A percentile compares a stretch with the other conserved stretches of the same genome.
Conservation (phyloP, 2,888 invertebrate species). For the Pyralis farinalis region DNA sequence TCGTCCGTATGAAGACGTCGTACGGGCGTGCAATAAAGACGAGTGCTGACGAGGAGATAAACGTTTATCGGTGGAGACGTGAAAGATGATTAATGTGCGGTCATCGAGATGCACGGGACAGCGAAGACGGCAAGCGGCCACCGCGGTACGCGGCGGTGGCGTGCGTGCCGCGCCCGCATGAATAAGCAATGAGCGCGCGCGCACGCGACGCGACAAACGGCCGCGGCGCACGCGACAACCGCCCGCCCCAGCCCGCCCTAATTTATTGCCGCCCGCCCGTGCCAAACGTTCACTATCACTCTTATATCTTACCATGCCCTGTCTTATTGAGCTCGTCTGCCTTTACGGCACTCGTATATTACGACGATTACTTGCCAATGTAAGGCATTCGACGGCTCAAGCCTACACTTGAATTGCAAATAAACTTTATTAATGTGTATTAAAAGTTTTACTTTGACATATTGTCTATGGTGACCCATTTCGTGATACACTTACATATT, state of each 20-base stretch:
- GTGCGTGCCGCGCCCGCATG: constrained; percentile 67
- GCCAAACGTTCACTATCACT: constrained; percentile 47
- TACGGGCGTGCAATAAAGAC: constrained; percentile 15
- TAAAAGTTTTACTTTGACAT: background rate
- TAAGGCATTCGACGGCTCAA: background rate
- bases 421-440: background rate
- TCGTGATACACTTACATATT: too few relatives aligned
- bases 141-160: constrained; percentile 15
- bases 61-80: constrained; percentile 25
- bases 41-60: constrained; percentile 25
- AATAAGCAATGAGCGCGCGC: constrained; percentile 78
- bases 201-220: constrained; percentile 72
- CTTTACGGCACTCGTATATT: constrained; percentile 1
- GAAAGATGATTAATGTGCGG: constrained; percentile 31
- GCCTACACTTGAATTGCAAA: background rate
- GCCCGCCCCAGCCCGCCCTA: constrained; percentile 43
- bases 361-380: constrained; percentile 3
- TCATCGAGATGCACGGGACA: constrained; percentile 16
- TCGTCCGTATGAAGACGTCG: constrained; percentile 21
- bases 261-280: constrained; percentile 62
- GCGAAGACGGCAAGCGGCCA: constrained; percentile 3
- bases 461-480: background rate
- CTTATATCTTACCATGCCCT: constrained; percentile 54
- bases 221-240: constrained; percentile 49
- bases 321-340: constrained; percentile 28